Percentiles rank a stretch among this genome's conserved stretches.
These are phyloP conservation scores for Myrmecobius fasciatus DNA, from an alignment of 2,113 vertebrate genomes.

Conservation along the genomic window DNA sequence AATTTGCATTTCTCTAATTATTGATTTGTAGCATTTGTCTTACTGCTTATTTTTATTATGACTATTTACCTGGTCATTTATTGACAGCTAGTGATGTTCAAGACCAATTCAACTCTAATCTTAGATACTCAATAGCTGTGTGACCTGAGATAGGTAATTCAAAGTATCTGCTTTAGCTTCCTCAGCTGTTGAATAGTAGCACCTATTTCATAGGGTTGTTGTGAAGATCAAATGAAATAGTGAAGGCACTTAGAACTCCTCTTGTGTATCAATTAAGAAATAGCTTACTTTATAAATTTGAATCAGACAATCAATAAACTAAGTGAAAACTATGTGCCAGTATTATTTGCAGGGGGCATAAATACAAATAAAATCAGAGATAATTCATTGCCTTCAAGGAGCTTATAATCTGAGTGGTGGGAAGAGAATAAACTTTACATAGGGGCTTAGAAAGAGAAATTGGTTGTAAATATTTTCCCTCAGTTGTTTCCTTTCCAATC, in stretches of 20 bases:
- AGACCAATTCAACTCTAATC: neutral
- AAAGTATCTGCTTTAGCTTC: neutral
- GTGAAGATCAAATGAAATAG: neutral
- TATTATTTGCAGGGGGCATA: neutral
- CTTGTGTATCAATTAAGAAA: neutral
- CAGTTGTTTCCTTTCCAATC: neutral
- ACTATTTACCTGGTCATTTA: neutral
- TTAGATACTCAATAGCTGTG: neutral
- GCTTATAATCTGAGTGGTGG: neutral
- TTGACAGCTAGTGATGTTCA: neutral
- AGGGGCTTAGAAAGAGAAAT: neutral
- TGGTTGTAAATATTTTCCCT: neutral
- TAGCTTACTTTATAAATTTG: neutral
- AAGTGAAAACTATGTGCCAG: neutral
- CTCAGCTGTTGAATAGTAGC: neutral
- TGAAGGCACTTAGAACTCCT: too few species aligned
- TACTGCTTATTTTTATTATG: neutral
- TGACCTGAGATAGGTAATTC: neutral
- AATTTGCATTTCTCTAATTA: neutral
- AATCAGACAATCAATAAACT: conserved; percentile 9
- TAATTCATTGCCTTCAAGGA: neutral
- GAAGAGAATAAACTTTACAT: neutral
- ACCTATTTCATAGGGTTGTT: neutral
- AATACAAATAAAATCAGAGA: neutral
- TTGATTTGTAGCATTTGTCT: neutral